phyloP scores from a whole-genome alignment of 2,113 vertebrate species.

The Ancistrus triradiatus region DNA sequence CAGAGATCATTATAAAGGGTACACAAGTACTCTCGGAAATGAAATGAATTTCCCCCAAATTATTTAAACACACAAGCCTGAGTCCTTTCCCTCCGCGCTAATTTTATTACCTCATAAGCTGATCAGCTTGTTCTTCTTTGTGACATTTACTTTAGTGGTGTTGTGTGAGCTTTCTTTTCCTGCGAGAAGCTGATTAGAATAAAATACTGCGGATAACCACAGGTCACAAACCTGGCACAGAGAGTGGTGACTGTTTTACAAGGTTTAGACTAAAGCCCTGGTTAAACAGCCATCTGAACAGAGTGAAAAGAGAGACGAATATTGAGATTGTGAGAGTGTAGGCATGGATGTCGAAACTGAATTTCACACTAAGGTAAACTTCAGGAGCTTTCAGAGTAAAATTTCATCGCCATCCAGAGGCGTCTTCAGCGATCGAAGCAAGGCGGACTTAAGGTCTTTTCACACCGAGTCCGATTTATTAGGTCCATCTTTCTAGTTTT shows the following conservation, averaged over 20 bases:
- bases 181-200: slow-evolving; percentile 18
- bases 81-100: slow-evolving; percentile 3
- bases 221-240: slow-evolving; percentile 12
- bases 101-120: slow-evolving; percentile 33
- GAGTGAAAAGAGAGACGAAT: slow-evolving; percentile 2
- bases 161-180: slow-evolving; percentile 6
- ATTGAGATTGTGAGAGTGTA: slow-evolving; percentile 38
- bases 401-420: too few relatives aligned
- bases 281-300: slow-evolving; percentile 11
- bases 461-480: too few relatives aligned
- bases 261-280: slow-evolving; percentile 19
- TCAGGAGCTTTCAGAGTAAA: too few relatives aligned
- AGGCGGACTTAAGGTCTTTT: too few relatives aligned
- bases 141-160: slow-evolving; percentile 29
- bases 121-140: slow-evolving; percentile 22
- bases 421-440: too few relatives aligned
- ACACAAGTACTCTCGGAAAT: slow-evolving; percentile 10
- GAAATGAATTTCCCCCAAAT: slow-evolving; percentile 13
- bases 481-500: too few relatives aligned
- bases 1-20: slow-evolving; percentile 12
- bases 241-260: slow-evolving; percentile 8
- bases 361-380: too few relatives aligned
- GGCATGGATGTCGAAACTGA: too few relatives aligned
- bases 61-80: slow-evolving; percentile 18
- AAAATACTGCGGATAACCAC: slow-evolving; percentile 8